These are phyloP conservation scores for Carduelis carduelis DNA, from an alignment of 2,797 vertebrate genomes.

Conservation along the genomic window DNA sequence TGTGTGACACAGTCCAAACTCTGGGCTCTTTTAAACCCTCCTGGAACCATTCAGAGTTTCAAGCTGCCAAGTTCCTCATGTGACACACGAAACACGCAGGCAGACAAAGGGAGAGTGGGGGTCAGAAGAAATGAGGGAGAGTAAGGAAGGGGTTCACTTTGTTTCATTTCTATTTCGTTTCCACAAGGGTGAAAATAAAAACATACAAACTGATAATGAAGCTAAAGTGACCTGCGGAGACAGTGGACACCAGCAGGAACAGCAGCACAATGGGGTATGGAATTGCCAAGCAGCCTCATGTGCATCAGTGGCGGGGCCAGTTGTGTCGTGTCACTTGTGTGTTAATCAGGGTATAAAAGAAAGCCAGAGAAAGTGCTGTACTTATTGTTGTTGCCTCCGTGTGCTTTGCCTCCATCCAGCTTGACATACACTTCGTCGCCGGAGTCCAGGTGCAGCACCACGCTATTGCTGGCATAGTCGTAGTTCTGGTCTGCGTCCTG, in stretches of 20 bases:
- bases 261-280: not conserved
- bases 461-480: slow-evolving; percentile 97
- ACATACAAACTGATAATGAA: slow-evolving; percentile 45
- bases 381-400: slow-evolving; percentile 99
- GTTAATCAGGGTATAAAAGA: slow-evolving; percentile 93
- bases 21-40: not conserved
- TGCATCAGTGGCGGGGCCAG: not conserved
- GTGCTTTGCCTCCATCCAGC: slow-evolving; percentile 95
- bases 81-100: not conserved
- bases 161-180: slow-evolving; percentile 55
- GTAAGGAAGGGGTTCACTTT: not conserved
- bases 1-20: not conserved
- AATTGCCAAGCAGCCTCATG: not conserved
- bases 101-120: not conserved
- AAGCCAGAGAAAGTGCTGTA: slow-evolving; percentile 99
- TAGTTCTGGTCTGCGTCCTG: slow-evolving; percentile 98
- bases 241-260: not conserved
- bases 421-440: slow-evolving; percentile 97
- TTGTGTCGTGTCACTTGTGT: not conserved
- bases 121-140: not conserved
- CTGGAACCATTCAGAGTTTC: not conserved
- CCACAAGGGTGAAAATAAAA: slow-evolving; percentile 11
- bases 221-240: slow-evolving; percentile 30
- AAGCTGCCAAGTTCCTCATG: not conserved
- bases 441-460: slow-evolving; percentile 93